Conservation (phyloP, 2,888 invertebrate genomes). For the Xylocampa areola region DNA sequence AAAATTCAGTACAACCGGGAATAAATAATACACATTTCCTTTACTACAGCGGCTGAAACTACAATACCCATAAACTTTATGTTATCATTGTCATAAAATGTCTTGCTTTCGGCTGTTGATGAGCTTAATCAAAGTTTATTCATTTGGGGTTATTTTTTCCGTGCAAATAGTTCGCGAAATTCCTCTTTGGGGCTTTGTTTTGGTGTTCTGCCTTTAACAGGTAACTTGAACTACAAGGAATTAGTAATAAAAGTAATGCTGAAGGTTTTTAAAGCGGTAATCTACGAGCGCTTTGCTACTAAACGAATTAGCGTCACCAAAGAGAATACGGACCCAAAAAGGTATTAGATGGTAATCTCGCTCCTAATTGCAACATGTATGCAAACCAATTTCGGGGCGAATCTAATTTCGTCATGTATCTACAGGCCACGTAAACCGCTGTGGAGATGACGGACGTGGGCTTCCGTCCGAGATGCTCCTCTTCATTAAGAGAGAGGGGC, state of each 20-base stretch:
- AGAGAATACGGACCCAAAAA: constrained; percentile 42
- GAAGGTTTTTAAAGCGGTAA: constrained; percentile 15
- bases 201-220: not conserved
- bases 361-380: constrained; percentile 67
- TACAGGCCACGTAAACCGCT: constrained; percentile 79
- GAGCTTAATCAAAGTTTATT: constrained; percentile 56
- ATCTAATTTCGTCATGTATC: constrained; percentile 81
- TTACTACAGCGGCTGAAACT: constrained; percentile 40
- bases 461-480: constrained; percentile 82
- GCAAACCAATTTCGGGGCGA: constrained; percentile 78
- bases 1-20: constrained; percentile 17
- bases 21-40: constrained; percentile 38
- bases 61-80: constrained; percentile 51
- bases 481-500: constrained; percentile 83
- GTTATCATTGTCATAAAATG: constrained; percentile 49
- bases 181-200: constrained; percentile 6
- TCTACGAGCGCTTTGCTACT: constrained; percentile 1
- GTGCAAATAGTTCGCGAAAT: constrained; percentile 13
- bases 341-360: constrained; percentile 33
- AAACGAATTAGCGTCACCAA: constrained; percentile 37
- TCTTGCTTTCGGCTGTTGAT: constrained; percentile 36
- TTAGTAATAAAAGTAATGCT: constrained; percentile 1
- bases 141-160: constrained; percentile 35
- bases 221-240: constrained; percentile 6
- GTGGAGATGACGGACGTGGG: constrained; percentile 84